Percentiles rank a stretch among this genome's conserved stretches.
Evolutionary conservation across 2,888 invertebrate species (phyloP).

Genomic region (Tipula unca): DNA sequence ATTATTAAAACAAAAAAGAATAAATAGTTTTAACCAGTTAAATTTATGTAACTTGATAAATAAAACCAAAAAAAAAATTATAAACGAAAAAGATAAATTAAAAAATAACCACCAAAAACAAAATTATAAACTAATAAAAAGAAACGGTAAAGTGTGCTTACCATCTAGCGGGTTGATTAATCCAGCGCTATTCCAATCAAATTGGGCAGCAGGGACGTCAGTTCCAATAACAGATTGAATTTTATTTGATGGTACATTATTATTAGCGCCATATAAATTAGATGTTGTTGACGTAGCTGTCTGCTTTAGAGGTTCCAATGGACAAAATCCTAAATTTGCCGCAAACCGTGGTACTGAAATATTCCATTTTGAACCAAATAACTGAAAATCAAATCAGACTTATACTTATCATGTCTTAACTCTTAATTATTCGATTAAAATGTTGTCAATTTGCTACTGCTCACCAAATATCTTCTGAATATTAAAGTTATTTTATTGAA

Average conservation of each 20-base stretch:
- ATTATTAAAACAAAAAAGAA: too few species aligned
- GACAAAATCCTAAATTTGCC: constrained; percentile 69
- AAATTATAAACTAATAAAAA: background rate
- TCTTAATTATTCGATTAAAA: too few species aligned
- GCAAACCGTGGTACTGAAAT: constrained; percentile 76
- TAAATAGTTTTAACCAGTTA: too few species aligned
- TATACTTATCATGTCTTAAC: background rate
- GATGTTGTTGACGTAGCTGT: background rate
- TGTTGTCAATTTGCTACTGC: too few species aligned
- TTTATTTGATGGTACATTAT: background rate
- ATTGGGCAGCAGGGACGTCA: constrained; percentile 55
- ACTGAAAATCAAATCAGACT: constrained; percentile 50
- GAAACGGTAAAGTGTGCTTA: constrained; percentile 35
- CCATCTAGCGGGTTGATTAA: constrained; percentile 63
- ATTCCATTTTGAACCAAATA: constrained; percentile 77
- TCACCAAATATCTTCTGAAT: too few species aligned
- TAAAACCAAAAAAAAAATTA: background rate
- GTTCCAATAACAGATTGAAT: constrained; percentile 15
- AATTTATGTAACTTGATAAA: too few species aligned
- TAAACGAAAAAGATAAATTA: background rate
- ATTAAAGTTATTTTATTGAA: too few species aligned
- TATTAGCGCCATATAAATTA: background rate
- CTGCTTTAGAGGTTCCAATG: constrained; percentile 67
- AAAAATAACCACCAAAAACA: background rate
- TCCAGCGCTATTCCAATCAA: constrained; percentile 67